Evolutionary conservation across 2,888 invertebrate genomes (phyloP).

Genomic region (Drosophila sordidula): DNA sequence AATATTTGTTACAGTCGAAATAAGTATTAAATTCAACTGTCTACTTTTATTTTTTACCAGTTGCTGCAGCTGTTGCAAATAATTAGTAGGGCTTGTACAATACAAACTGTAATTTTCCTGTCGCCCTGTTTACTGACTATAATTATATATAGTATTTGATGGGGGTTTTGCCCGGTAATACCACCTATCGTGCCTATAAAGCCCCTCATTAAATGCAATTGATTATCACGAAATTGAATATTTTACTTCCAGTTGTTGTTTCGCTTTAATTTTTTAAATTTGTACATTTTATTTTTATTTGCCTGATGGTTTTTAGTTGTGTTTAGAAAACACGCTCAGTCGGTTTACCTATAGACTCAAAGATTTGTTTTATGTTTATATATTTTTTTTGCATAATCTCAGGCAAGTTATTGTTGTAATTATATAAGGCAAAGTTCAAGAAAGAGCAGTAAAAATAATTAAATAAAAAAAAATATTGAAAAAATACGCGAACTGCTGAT

Average conservation of each 20-base stretch:
- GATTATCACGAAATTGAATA: slow-evolving; percentile 22
- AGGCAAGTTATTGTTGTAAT: slow-evolving; percentile 7
- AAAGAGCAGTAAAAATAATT: background rate
- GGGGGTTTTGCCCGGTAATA: slow-evolving; percentile 19
- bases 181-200: slow-evolving; percentile 8
- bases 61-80: slow-evolving; percentile 1
- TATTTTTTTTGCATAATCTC: background rate
- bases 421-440: slow-evolving; percentile 1
- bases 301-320: slow-evolving; percentile 32
- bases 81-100: slow-evolving; percentile 1
- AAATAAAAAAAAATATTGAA: slow-evolving; percentile 1
- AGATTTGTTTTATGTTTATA: background rate
- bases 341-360: slow-evolving; percentile 17
- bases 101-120: slow-evolving; percentile 1
- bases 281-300: background rate
- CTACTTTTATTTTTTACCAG: slow-evolving; percentile 1
- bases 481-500: slow-evolving; percentile 9
- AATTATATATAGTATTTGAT: slow-evolving; percentile 26
- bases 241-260: slow-evolving; percentile 1
- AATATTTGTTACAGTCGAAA: background rate
- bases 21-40: background rate
- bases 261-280: background rate
- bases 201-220: slow-evolving; percentile 32
- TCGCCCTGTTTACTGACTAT: slow-evolving; percentile 22
- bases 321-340: slow-evolving; percentile 20